These are phyloP conservation scores for Eriosoma lanigerum DNA, from an alignment of 1,140 invertebrate genomes.

Conservation along the genomic window DNA sequence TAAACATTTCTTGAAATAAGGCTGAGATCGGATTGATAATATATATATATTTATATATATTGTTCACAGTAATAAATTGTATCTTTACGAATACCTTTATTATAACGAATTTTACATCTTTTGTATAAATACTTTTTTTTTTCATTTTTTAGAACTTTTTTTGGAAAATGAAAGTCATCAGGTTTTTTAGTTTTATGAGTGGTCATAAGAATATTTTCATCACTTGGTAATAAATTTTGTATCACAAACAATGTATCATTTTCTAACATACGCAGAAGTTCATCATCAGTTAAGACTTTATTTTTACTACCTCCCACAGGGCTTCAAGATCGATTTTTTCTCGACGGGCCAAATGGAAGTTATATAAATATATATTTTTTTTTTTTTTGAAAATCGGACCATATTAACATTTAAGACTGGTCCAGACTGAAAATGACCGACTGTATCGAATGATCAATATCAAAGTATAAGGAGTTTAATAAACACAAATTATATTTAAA, in stretches of 20 bases:
- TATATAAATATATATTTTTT: too few relatives aligned
- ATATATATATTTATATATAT: too few relatives aligned
- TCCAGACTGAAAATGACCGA: too few relatives aligned
- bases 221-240: background rate
- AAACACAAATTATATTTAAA: too few relatives aligned
- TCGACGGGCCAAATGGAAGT: background rate
- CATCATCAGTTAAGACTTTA: too few relatives aligned
- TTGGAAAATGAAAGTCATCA: background rate
- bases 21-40: too few relatives aligned
- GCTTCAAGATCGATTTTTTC: background rate
- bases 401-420: too few relatives aligned
- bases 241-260: background rate
- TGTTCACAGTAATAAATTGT: background rate
- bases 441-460: too few relatives aligned
- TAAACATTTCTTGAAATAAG: too few relatives aligned
- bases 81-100: background rate
- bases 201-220: background rate
- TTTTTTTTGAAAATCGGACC: too few relatives aligned
- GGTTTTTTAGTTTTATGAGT: background rate
- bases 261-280: background rate
- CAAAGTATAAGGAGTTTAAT: too few relatives aligned
- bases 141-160: constrained; percentile 1
- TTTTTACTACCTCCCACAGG: background rate
- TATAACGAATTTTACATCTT: background rate
- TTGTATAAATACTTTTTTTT: background rate